A percentile compares a stretch with the other conserved stretches of the same genome.
Evolutionary conservation across 2,113 vertebrate species (phyloP).

Genomic region (Formicarius rufipectus): DNA sequence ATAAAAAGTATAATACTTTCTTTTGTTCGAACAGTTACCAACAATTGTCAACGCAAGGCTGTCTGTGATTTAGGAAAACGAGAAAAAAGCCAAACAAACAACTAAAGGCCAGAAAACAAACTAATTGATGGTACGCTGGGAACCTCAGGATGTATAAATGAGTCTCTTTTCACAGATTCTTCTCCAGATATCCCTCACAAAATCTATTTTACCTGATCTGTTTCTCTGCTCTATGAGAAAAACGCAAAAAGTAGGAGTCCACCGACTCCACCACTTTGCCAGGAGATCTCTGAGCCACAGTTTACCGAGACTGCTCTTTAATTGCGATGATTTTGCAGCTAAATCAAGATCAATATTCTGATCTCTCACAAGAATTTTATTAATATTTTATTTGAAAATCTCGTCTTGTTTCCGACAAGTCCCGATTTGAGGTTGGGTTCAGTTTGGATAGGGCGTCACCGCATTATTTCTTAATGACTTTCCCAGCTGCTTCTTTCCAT

Average conservation of each 20-base stretch:
- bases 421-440: conserved; percentile 80
- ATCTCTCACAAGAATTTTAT: conserved; percentile 69
- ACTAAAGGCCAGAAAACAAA: neutral
- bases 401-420: conserved; percentile 76
- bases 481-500: conserved; percentile 88
- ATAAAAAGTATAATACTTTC: neutral
- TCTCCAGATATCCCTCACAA: neutral
- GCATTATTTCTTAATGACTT: conserved; percentile 88
- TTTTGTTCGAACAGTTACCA: neutral
- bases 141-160: neutral
- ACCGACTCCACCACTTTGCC: neutral
- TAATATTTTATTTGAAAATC: conserved; percentile 86
- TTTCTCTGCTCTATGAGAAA: neutral
- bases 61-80: neutral
- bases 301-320: neutral
- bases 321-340: neutral
- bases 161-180: neutral
- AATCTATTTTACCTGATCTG: neutral
- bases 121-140: neutral
- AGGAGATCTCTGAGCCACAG: neutral
- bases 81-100: neutral
- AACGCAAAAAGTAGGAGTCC: neutral
- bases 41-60: neutral
- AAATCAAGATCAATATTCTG: conserved; percentile 46
- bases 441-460: conserved; percentile 87